Conservation (phyloP, 2,797 vertebrate species). For the Crocodylus rhombifer region DNA sequence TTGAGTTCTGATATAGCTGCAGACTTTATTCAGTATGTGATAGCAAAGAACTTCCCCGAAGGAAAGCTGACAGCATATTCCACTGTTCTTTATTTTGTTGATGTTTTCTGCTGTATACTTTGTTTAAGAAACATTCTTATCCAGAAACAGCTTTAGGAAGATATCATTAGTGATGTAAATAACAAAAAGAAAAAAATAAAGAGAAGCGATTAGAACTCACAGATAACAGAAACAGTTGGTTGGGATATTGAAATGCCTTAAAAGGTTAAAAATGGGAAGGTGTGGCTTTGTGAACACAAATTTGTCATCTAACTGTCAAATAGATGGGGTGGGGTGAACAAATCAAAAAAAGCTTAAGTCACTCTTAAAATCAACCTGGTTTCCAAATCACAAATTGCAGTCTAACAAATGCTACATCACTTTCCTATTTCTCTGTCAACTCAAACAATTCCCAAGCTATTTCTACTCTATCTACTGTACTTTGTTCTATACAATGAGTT, state of each 20-base stretch:
- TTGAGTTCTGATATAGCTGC: background rate
- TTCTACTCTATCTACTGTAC: background rate
- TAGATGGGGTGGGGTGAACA: background rate
- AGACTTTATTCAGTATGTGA: background rate
- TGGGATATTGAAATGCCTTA: background rate
- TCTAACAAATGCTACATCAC: background rate
- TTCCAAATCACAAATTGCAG: background rate
- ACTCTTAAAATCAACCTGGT: background rate
- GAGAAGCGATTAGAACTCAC: background rate
- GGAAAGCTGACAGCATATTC: background rate
- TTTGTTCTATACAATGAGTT: background rate
- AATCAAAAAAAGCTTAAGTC: background rate
- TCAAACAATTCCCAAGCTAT: background rate
- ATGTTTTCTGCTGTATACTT: background rate
- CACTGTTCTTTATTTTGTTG: background rate
- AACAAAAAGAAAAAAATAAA: background rate
- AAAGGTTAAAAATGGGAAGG: background rate
- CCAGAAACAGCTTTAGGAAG: background rate
- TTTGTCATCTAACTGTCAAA: background rate
- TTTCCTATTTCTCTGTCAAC: background rate
- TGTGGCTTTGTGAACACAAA: background rate
- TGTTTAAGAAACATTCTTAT: background rate
- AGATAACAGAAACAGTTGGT: background rate
- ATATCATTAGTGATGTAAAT: background rate
- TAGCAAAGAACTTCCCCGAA: background rate